These are phyloP conservation scores for Acanthornis magna DNA, from an alignment of 2,797 vertebrate species.

Conservation along the genomic window DNA sequence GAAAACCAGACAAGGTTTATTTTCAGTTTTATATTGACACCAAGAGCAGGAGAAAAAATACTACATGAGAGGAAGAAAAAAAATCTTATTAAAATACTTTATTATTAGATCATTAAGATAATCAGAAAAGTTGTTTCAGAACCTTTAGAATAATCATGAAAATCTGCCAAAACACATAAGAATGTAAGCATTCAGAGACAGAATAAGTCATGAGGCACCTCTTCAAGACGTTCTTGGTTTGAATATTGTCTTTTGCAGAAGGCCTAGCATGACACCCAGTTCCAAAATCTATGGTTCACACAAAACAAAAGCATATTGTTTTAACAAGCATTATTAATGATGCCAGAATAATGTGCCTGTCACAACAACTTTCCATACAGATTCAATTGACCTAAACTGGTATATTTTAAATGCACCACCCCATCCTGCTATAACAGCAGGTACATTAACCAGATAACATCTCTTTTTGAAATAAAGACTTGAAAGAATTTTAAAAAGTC, in stretches of 20 bases:
- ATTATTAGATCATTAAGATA: background rate
- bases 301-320: background rate
- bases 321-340: background rate
- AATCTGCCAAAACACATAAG: background rate
- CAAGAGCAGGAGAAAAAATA: background rate
- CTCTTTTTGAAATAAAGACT: background rate
- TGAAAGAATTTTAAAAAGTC: background rate
- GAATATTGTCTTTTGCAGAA: background rate
- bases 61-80: no score
- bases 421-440: background rate
- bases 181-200: background rate
- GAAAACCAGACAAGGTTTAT: fast-evolving
- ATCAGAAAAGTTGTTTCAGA: background rate
- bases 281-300: background rate
- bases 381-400: background rate
- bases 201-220: background rate
- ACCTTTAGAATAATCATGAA: background rate
- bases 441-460: background rate
- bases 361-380: background rate
- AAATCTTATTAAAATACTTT: background rate
- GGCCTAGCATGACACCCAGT: background rate
- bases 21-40: background rate
- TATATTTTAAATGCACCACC: background rate
- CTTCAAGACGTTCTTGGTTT: background rate
- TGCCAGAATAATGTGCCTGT: background rate